A percentile compares a stretch with the other conserved stretches of the same genome.
Conservation (phyloP, 2,888 invertebrate species). For the Beris morrisii region DNA sequence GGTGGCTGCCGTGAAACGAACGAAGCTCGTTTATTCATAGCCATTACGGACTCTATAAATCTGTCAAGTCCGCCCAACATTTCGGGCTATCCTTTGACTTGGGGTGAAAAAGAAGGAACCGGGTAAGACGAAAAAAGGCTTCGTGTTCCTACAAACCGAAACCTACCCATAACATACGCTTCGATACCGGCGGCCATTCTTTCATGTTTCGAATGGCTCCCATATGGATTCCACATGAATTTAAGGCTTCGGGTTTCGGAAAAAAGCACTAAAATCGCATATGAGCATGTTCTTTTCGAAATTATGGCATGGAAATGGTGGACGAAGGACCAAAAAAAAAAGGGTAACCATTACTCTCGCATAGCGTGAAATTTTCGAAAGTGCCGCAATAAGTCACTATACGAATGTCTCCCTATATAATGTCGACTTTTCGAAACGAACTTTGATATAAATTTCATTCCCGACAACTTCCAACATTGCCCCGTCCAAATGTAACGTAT, state of each 20-base stretch:
- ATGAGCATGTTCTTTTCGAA: too few relatives aligned
- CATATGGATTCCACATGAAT: conserved; percentile 22
- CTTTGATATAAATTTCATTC: conserved; percentile 4
- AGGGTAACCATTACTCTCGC: conserved; percentile 1
- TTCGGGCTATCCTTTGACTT: neutral
- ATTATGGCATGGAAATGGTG: too few relatives aligned
- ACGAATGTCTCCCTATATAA: neutral
- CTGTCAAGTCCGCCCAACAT: conserved; percentile 14
- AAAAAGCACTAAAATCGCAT: too few relatives aligned
- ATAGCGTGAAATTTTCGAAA: conserved; percentile 6
- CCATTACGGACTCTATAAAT: conserved; percentile 30
- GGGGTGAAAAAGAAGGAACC: neutral
- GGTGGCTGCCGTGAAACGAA: conserved; percentile 13
- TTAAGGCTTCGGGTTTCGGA: conserved; percentile 22
- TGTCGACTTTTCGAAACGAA: neutral
- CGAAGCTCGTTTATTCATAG: conserved; percentile 27
- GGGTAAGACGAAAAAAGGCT: too few relatives aligned
- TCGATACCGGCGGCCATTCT: neutral
- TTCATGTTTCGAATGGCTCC: conserved; percentile 22
- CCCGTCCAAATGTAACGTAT: neutral
- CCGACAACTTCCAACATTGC: conserved; percentile 1
- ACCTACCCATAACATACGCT: too few relatives aligned
- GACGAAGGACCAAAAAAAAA: too few relatives aligned
- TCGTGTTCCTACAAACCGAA: too few relatives aligned
- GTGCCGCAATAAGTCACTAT: conserved; percentile 10